These are phyloP conservation scores for Semotilus atromaculatus DNA, from an alignment of 2,797 vertebrate species.

Conservation along the genomic window DNA sequence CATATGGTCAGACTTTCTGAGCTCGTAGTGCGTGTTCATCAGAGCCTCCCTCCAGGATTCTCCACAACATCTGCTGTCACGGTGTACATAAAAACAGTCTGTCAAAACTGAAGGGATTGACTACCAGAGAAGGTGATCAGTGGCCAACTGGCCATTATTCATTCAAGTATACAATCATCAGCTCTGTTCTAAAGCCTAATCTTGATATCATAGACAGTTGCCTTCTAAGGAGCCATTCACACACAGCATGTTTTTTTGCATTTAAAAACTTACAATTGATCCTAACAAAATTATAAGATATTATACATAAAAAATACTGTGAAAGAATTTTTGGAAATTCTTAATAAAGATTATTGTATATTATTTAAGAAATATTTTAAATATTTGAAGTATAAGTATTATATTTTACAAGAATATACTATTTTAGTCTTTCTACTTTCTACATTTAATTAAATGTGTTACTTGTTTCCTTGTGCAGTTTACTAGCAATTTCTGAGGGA, in stretches of 20 bases:
- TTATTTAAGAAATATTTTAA: too few species aligned
- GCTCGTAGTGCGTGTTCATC: not conserved
- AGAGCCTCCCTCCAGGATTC: conserved; percentile 21
- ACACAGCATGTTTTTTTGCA: not conserved
- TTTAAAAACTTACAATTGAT: not conserved
- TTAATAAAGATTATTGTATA: too few species aligned
- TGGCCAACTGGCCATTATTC: not conserved
- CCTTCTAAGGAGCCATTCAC: not conserved
- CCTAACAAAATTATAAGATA: not conserved
- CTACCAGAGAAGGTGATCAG: conserved; percentile 6
- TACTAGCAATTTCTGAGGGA: not conserved
- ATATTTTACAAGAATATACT: not conserved
- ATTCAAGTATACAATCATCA: not conserved
- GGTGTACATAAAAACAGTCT: conserved; percentile 29
- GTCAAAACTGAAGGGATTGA: conserved; percentile 9
- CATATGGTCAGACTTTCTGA: conserved; percentile 29
- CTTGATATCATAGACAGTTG: not conserved
- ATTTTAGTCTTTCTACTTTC: not conserved
- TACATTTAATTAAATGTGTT: not conserved
- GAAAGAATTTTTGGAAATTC: too few species aligned
- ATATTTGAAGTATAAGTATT: too few species aligned
- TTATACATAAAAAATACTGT: not conserved
- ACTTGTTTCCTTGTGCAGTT: not conserved
- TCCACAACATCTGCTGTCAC: conserved; percentile 28
- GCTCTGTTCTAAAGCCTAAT: conserved; percentile 6